Conservation (phyloP, 2,888 invertebrate species). For the Sericinus montela region DNA sequence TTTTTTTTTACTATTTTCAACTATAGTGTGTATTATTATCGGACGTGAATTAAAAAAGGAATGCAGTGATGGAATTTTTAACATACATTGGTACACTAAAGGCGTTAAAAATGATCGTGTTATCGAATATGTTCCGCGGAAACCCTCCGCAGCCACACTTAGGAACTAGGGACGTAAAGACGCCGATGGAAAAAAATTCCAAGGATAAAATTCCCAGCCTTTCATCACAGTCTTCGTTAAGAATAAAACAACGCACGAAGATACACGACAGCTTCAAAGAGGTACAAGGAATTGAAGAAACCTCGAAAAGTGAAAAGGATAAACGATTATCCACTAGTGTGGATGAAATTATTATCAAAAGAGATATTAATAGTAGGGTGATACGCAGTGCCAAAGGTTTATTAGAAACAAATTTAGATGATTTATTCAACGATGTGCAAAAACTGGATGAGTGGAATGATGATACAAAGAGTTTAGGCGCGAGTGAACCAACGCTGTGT, state of each 20-base stretch:
- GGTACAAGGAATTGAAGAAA: slow-evolving; percentile 38
- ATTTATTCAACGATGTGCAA: slow-evolving; percentile 63
- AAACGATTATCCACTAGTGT: slow-evolving; percentile 66
- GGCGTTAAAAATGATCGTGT: slow-evolving; percentile 75
- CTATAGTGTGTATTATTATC: slow-evolving; percentile 36
- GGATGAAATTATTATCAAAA: slow-evolving; percentile 57
- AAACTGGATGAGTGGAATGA: slow-evolving; percentile 51
- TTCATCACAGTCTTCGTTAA: slow-evolving; percentile 53
- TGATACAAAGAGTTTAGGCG: slow-evolving; percentile 63
- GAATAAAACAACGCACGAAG: slow-evolving; percentile 60
- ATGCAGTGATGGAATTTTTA: slow-evolving; percentile 77
- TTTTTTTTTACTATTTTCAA: too few relatives aligned
- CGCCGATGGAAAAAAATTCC: slow-evolving; percentile 29
- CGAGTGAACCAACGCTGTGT: slow-evolving; percentile 67
- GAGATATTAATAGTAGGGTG: slow-evolving; percentile 67
- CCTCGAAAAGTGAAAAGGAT: slow-evolving; percentile 46
- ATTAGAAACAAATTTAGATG: slow-evolving; percentile 76
- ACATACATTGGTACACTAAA: slow-evolving; percentile 62
- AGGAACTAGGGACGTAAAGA: slow-evolving; percentile 42
- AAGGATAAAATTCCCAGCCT: slow-evolving; percentile 39
- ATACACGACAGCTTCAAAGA: slow-evolving; percentile 51
- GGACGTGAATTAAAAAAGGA: slow-evolving; percentile 62
- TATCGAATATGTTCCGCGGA: slow-evolving; percentile 70
- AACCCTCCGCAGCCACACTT: slow-evolving; percentile 57
- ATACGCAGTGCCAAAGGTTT: slow-evolving; percentile 78